Evolutionary conservation across 2,888 invertebrate genomes (phyloP).

Genomic region (Yponomeuta malinellus): DNA sequence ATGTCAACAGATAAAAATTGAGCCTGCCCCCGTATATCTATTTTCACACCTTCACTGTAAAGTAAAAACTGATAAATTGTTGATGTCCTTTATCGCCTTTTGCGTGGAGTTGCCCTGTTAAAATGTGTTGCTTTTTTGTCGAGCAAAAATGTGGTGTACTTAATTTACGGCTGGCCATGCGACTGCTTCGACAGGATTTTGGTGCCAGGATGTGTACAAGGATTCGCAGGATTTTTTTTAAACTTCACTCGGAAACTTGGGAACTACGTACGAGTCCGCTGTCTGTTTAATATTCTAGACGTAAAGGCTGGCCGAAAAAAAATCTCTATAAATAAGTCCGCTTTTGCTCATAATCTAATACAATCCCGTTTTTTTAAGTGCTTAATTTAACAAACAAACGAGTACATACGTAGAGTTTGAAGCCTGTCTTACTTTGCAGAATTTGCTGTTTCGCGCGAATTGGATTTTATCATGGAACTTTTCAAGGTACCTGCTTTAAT

Average conservation of each 20-base stretch:
- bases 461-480: too few species aligned
- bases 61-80: slow-evolving; percentile 25
- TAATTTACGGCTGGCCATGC: slow-evolving; percentile 12
- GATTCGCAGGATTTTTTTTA: not conserved
- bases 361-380: too few species aligned
- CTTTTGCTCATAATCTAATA: too few species aligned
- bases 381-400: too few species aligned
- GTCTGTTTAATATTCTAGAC: too few species aligned
- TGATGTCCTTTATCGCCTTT: slow-evolving; percentile 19
- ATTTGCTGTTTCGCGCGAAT: too few species aligned
- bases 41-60: slow-evolving; percentile 21
- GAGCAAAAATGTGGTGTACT: slow-evolving; percentile 9
- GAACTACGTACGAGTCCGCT: not conserved
- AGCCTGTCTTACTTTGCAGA: too few species aligned
- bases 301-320: too few species aligned
- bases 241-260: not conserved
- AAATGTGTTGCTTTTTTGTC: not conserved
- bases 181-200: not conserved
- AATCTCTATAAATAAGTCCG: too few species aligned
- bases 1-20: slow-evolving; percentile 21
- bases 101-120: not conserved
- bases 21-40: slow-evolving; percentile 19
- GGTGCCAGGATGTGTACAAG: not conserved
- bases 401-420: too few species aligned
- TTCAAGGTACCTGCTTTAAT: too few species aligned